Percentiles rank a stretch among this genome's conserved stretches.
These are phyloP conservation scores for Ectobius pallidus DNA, from an alignment of 2,888 invertebrate genomes.

Conservation along the genomic window DNA sequence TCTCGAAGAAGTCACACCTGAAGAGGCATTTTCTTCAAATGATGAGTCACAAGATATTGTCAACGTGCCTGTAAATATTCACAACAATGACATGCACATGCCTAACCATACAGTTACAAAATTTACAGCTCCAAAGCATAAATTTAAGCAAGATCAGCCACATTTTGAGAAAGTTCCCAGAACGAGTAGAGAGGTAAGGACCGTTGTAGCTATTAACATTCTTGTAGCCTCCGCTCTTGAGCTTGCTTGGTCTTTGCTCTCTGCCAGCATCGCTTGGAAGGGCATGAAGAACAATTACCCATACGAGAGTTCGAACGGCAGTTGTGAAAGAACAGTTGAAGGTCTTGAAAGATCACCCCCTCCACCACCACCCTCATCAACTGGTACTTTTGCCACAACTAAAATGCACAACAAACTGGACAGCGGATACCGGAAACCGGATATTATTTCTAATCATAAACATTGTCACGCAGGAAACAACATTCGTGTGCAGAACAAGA, in stretches of 20 bases:
- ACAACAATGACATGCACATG: neutral
- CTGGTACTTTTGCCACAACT: neutral
- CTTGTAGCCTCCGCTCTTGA: conserved; percentile 64
- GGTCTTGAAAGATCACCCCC: conserved; percentile 3
- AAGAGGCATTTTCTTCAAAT: too few relatives aligned
- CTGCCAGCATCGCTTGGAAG: conserved; percentile 63
- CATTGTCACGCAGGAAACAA: neutral
- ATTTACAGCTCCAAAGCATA: neutral
- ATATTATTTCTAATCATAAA: conserved; percentile 36
- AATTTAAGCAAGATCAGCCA: neutral
- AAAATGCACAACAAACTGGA: neutral
- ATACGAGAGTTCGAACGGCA: conserved; percentile 54
- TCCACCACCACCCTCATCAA: conserved; percentile 4
- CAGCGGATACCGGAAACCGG: conserved; percentile 28
- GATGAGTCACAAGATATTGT: too few relatives aligned
- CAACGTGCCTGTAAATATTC: neutral
- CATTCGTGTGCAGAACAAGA: neutral
- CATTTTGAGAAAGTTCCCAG: neutral
- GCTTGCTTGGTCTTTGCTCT: conserved; percentile 65
- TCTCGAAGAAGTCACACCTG: too few relatives aligned
- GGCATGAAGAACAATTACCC: conserved; percentile 62
- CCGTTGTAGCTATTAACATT: conserved; percentile 63
- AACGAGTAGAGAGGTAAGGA: conserved; percentile 29
- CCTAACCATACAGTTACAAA: neutral
- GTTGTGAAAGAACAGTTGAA: conserved; percentile 6